phyloP scores from a whole-genome alignment of 2,888 invertebrate genomes.

The Drosophila austrosaltans region DNA sequence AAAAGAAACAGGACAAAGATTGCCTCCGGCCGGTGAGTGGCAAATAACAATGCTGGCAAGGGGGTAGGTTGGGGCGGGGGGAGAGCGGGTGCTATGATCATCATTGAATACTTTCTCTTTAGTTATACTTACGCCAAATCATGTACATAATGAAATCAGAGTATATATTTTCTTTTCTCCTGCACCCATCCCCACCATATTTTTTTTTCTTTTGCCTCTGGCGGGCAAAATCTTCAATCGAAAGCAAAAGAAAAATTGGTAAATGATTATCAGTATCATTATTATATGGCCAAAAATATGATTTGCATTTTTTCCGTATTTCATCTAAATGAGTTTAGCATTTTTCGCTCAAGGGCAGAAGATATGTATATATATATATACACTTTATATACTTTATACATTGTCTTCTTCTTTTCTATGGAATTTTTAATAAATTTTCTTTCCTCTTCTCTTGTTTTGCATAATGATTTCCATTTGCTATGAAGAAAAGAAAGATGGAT shows the following conservation, averaged over 20 bases:
- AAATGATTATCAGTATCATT: slow-evolving; percentile 17
- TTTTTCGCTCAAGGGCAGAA: slow-evolving; percentile 40
- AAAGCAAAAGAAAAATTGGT: slow-evolving; percentile 13
- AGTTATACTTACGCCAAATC: slow-evolving; percentile 63
- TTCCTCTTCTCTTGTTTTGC: slow-evolving; percentile 31
- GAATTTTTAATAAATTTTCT: slow-evolving; percentile 39
- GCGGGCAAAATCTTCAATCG: slow-evolving; percentile 24
- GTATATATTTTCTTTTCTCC: slow-evolving; percentile 43
- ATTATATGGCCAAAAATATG: neutral
- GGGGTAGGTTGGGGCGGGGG: no score
- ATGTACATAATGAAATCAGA: slow-evolving; percentile 72
- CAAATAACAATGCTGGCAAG: slow-evolving; percentile 18
- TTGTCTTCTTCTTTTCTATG: slow-evolving; percentile 46
- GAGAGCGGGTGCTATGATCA: slow-evolving; percentile 42
- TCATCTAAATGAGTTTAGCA: slow-evolving; percentile 24
- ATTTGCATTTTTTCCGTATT: slow-evolving; percentile 15
- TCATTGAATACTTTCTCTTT: slow-evolving; percentile 53
- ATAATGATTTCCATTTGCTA: slow-evolving; percentile 63
- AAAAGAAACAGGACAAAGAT: slow-evolving; percentile 21
- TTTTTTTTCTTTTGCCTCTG: slow-evolving; percentile 31
- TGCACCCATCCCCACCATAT: no score
- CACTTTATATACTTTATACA: slow-evolving; percentile 49
- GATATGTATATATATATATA: slow-evolving; percentile 39
- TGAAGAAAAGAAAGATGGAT: slow-evolving; percentile 16
- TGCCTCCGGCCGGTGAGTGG: slow-evolving; percentile 11